phyloP scores from a whole-genome alignment of 2,113 vertebrate genomes.

The Barnardius zonarius region DNA sequence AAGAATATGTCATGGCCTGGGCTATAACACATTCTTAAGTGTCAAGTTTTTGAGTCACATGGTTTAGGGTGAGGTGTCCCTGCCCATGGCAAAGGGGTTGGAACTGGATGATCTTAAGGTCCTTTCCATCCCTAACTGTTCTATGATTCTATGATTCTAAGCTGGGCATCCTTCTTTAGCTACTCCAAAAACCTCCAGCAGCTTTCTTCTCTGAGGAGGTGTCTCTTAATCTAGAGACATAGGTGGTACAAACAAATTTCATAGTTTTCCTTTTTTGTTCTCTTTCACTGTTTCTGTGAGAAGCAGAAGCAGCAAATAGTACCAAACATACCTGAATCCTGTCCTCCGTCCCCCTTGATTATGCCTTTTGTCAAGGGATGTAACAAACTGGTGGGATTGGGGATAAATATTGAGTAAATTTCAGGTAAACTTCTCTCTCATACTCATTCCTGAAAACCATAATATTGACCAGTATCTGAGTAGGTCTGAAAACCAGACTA shows the following conservation, averaged over 20 bases:
- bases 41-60: too few relatives aligned
- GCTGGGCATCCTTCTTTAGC: neutral
- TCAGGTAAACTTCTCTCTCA: neutral
- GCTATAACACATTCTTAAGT: neutral
- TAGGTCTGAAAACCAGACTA: neutral
- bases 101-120: too few relatives aligned
- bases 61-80: too few relatives aligned
- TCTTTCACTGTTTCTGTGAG: neutral
- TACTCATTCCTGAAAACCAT: neutral
- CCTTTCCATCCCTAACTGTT: too few relatives aligned
- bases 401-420: neutral
- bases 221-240: neutral
- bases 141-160: too few relatives aligned
- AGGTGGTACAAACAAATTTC: neutral
- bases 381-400: neutral
- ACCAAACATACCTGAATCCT: neutral
- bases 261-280: neutral
- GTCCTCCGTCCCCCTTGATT: neutral
- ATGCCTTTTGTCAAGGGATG: neutral
- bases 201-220: neutral
- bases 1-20: neutral
- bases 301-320: neutral
- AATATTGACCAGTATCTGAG: neutral
- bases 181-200: neutral
- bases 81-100: too few relatives aligned